Base-by-base conservation (phyloP, 2,113 vertebrate species). In the Gambusia holbrooki region DNA sequence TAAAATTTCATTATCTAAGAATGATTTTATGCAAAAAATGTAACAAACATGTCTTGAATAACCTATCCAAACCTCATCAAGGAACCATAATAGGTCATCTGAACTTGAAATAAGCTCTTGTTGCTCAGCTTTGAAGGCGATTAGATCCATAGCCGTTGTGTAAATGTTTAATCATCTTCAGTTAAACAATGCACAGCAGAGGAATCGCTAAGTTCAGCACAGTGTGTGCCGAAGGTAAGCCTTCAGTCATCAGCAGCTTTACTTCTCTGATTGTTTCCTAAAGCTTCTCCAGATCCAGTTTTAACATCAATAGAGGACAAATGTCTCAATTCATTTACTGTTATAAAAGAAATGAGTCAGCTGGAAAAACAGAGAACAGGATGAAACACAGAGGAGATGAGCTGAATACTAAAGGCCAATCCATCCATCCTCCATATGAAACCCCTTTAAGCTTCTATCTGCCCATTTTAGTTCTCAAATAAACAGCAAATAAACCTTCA, bases 151-250 rank as follows among this genome's bases (percentile, higher is more conserved):
- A 28, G 27, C 22, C 15, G 13, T 27, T 17, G 28, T 60, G 22
- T 65, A 74, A 61, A 68, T 30, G 51, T 68, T 37, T 63, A 58
- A 72, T 77, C 61, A 64, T 70, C n/a, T 48, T 29, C 71, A 15
- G 48, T 80, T 51, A 58, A 67, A 85, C 48, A 74, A 28, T 1
- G n/a, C 19, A 1, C 68, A 0, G 19, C 45, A 66, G 72, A 65
- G 40, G 40, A 19, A 25, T 33, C 62, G 0, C 8, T 58, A 58
- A 25, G 22, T n/a, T 79, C 69, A 60, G 28, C 51, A 4, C 25
- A 5, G 29, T 64, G 45, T 67, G 75, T 67, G 61, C 64, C 12
- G 15, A 14, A 54, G 54, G 48, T 51, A 25, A 68, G 71, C n/a
- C 68, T 40, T 5, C 12, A 30, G 4, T 61, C 51, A 32, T 69